Base-by-base conservation (phyloP, 2,797 vertebrate species). In the Sebastes nivosus region DNA sequence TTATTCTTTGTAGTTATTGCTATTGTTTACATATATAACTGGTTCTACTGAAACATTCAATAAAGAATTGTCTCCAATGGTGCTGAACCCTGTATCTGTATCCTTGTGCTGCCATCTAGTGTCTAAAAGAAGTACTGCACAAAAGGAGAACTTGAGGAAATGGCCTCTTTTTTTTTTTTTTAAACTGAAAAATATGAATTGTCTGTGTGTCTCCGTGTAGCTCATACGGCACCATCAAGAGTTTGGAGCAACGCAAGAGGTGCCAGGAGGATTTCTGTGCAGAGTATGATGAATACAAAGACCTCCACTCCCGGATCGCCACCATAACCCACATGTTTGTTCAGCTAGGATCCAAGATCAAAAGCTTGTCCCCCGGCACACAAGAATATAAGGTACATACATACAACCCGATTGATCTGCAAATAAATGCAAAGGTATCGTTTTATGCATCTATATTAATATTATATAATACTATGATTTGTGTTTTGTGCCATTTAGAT, bases 241-340 rank as follows among this genome's bases (percentile, higher is more conserved):
- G 81, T 27, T 61, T 77, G n/a, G 96, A 97, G 75, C 97, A 97
- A 81, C 90, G 93, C 32, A 93, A 93, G 72, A 89, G 87, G 69
- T 97, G 97, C 66, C 94, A 96, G 80, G 94, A 95, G 24, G 97
- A 97, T 71, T 98, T 99, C 89, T 94, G 95, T 18, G 91, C 94
- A 0, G 97, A 97, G 84, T 97, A 97, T 7, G 86, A 94, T 0
- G 96, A 97, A 88, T 97, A 97, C 86, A 92, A 94, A 34, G 90
- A 94, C 68, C 96, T 97, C 9, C 97, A 97, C 38, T 86, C 96
- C 36, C 92, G 93, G 32, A 94, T 97, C 8, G 95, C 94, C 25
- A 95, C 94, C 32, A 92, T 96, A 71, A 97, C 96, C 54, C 91
- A 92, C 72, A 96, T 94, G 80, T 97, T 97, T 80, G 84, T 95